phyloP scores from a whole-genome alignment of 2,797 vertebrate species.

The Heterohyrax brucei region DNA sequence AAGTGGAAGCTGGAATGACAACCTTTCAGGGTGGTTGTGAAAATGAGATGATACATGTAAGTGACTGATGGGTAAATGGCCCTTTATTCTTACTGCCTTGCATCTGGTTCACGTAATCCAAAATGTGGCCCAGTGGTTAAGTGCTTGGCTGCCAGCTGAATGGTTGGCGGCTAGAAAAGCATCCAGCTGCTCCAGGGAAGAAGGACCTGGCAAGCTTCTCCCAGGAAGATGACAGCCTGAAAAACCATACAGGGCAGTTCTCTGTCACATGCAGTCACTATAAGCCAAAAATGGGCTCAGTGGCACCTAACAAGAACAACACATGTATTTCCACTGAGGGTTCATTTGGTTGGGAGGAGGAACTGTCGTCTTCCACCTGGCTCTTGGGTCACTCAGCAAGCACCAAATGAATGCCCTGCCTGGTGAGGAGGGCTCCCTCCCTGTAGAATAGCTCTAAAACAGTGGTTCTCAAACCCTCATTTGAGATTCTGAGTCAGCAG shows the following conservation, averaged over 20 bases:
- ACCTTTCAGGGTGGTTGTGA: no score
- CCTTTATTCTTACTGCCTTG: not conserved
- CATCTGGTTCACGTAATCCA: fast-evolving
- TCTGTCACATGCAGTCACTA: not conserved
- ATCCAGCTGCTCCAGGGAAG: not conserved
- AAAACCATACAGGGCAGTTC: not conserved
- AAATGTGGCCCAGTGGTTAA: not conserved
- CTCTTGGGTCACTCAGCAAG: not conserved
- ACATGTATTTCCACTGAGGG: no score
- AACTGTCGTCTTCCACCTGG: not conserved
- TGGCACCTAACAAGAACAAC: not conserved
- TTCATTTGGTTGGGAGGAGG: not conserved
- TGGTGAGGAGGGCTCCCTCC: not conserved
- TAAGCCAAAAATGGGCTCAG: not conserved
- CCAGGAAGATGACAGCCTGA: not conserved
- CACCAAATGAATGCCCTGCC: not conserved
- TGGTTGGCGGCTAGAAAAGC: not conserved
- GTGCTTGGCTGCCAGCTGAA: not conserved
- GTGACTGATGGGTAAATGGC: not conserved
- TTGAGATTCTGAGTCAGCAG: not conserved
- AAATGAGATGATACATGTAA: not conserved
- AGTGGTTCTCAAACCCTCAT: fast-evolving
- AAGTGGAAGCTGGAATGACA: fast-evolving
- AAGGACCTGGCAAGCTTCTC: not conserved
- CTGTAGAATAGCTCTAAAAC: fast-evolving